A percentile compares a stretch with the other conserved stretches of the same genome.
Conservation (phyloP, 2,113 vertebrate species). For the Bucco capensis region DNA sequence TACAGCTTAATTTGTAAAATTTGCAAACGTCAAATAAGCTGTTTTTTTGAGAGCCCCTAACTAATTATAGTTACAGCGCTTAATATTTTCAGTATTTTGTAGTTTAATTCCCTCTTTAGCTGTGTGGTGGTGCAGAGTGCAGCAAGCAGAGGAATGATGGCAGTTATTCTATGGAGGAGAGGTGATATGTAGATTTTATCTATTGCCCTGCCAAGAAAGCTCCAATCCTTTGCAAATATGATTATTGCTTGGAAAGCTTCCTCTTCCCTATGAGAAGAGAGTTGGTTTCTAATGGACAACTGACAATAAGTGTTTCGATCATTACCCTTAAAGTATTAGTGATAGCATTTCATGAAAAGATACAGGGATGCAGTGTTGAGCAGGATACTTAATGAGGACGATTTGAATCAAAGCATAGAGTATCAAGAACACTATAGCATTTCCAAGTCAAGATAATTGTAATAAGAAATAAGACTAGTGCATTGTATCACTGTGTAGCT, state of each 20-base stretch:
- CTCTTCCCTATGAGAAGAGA: neutral
- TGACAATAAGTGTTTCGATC: fast-evolving
- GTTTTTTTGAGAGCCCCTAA: neutral
- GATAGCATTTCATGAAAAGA: neutral
- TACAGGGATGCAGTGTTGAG: neutral
- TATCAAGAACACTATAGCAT: neutral
- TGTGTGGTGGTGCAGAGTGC: neutral
- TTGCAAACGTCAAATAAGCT: neutral
- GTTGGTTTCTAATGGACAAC: neutral
- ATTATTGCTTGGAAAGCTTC: neutral
- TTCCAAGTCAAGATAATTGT: neutral
- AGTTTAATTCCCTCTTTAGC: neutral
- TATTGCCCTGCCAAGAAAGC: neutral
- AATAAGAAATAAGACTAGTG: neutral
- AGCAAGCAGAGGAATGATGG: neutral
- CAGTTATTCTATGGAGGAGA: neutral
- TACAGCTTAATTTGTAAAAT: neutral
- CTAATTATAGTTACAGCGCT: neutral
- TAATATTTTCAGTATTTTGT: neutral
- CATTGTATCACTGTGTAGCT: neutral
- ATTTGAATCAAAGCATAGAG: neutral
- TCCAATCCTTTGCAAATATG: neutral
- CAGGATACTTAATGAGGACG: neutral
- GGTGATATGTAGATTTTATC: neutral
- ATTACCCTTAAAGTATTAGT: neutral